phyloP scores from a whole-genome alignment of 2,113 vertebrate genomes.

The Galbula dea region DNA sequence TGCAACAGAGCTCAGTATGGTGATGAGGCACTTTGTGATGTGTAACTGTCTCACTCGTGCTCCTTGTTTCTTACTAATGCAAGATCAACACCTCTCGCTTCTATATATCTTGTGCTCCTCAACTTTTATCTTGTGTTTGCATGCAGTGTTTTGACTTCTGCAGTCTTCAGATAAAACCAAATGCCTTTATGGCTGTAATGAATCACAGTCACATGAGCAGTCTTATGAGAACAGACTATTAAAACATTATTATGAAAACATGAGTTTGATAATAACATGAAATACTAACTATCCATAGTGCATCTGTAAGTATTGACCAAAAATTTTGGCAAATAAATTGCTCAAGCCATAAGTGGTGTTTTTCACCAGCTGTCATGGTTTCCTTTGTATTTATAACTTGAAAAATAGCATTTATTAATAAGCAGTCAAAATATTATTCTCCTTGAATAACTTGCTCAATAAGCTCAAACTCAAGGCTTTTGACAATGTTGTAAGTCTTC shows the following conservation, averaged over 20 bases:
- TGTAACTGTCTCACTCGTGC: not conserved
- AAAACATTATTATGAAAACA: conserved; percentile 6
- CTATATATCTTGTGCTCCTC: not conserved
- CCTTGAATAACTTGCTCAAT: not conserved
- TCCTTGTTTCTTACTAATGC: not conserved
- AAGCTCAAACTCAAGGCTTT: not conserved
- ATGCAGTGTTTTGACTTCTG: not conserved
- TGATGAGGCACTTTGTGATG: not conserved
- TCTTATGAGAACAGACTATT: not conserved
- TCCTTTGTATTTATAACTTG: not conserved
- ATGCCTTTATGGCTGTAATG: not conserved
- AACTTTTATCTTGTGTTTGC: not conserved
- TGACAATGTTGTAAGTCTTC: not conserved
- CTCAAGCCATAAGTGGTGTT: not conserved
- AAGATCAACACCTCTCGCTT: not conserved
- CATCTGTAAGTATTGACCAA: not conserved
- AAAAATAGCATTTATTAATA: not conserved
- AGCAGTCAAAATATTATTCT: not conserved
- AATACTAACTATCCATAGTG: not conserved
- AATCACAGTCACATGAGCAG: not conserved
- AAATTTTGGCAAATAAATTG: not conserved
- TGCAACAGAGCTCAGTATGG: not conserved
- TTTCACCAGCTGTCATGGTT: not conserved
- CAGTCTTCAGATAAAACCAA: not conserved
- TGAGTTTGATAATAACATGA: not conserved